Evolutionary conservation across 2,113 vertebrate species (phyloP).

Genomic region (Platycercus adscitus): DNA sequence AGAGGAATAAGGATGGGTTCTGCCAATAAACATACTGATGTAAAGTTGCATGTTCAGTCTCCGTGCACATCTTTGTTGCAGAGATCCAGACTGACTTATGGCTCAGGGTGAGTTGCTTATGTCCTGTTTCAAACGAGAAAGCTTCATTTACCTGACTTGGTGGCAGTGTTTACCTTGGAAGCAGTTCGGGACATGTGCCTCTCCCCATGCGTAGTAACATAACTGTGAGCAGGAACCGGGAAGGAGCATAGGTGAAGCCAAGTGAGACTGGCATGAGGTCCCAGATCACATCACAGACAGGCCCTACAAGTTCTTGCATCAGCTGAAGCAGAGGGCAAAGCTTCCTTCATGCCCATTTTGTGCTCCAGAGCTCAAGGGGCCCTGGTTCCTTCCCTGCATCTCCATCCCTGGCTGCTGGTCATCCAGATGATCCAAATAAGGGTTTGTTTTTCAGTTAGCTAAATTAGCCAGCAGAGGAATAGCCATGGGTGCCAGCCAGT

Average conservation of each 20-base stretch:
- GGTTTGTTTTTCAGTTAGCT: background rate
- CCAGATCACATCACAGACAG: rapidly evolving
- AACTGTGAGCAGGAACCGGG: background rate
- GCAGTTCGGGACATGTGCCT: background rate
- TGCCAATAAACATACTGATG: background rate
- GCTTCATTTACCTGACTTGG: background rate
- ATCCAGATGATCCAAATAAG: background rate
- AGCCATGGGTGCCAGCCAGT: background rate
- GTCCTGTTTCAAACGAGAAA: background rate
- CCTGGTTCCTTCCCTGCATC: background rate
- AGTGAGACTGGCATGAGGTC: background rate
- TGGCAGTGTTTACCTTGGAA: background rate
- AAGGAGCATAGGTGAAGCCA: background rate
- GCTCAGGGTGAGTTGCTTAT: background rate
- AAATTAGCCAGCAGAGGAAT: background rate
- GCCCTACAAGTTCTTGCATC: rapidly evolving
- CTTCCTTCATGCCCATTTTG: background rate
- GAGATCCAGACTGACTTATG: background rate
- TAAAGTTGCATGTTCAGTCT: background rate
- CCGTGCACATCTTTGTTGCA: background rate
- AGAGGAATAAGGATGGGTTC: background rate
- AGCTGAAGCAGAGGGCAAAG: background rate
- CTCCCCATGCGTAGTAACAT: background rate
- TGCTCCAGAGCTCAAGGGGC: background rate
- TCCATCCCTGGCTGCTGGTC: background rate